Evolutionary conservation across 2,797 vertebrate species (phyloP), one percentile per base, ranked within the genome.

Genomic region (Sebastes hubbsi): DNA sequence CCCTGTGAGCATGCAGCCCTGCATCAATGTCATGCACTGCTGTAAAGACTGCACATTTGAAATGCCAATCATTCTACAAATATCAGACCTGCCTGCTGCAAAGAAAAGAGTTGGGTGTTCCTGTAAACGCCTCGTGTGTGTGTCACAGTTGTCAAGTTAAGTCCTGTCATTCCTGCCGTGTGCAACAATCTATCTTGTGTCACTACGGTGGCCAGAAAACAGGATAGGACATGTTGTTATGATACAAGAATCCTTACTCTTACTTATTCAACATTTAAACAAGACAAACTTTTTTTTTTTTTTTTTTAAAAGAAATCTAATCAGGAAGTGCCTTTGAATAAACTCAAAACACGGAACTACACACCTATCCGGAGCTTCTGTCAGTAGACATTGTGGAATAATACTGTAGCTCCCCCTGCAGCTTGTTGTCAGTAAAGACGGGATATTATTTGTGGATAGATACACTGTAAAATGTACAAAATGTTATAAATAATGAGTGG

Each of bases 401-500:
- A 65, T 29, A 32, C 84, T 79, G 55, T 58, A 69, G 80, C 79
- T 8, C 90, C 82, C 79, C 68, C 88, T 88, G 86, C 62, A 52
- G 89, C 16, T 56, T 20, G 29, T 32, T n/a, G 42, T 64, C 10
- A 58, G 52, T 29, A 8, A 46, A 62, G 27, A 78, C 25, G 13
- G 63, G 67, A 14, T 74, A 20, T 66, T 58, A 22, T 69, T 5
- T 88, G 69, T 88, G 71, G 49, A 81, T 67, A 9, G 49, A 78
- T 65, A 24, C n/a, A 22, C 34, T 89, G 86, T 73, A 86, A 86
- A 85, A 83, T 91, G 69, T 87, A 77, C 42, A 73, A 34, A 34
- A 65, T 75, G 59, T 61, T 92, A 83, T 92, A 84, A 84, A 91
- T 89, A 80, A 69, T 32, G 52, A 88, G 30, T 27, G 8, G n/a